Evolutionary conservation across 2,888 invertebrate species (phyloP).

Genomic region (Dryobotodes eremita): DNA sequence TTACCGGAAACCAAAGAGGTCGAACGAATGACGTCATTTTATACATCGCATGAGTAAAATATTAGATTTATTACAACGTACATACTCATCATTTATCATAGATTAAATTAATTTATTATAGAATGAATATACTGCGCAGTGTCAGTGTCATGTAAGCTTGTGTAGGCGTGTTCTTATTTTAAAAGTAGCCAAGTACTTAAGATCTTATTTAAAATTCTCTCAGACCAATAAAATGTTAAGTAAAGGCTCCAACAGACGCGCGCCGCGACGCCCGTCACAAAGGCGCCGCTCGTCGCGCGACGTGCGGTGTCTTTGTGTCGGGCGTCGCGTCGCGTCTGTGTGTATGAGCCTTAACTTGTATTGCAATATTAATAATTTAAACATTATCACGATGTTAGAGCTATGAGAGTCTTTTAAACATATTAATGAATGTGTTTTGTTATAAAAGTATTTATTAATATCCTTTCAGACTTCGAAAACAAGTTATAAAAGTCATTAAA

Average conservation of each 20-base stretch:
- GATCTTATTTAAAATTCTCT: not conserved
- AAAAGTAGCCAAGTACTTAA: not conserved
- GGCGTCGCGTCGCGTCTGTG: no score
- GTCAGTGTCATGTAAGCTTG: conserved; percentile 24
- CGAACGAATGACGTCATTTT: conserved; percentile 55
- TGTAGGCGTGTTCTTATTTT: conserved; percentile 32
- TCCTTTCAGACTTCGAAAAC: not conserved
- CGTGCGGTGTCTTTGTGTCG: no score
- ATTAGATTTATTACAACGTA: conserved; percentile 44
- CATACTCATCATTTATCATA: conserved; percentile 59
- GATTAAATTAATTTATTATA: conserved; percentile 53
- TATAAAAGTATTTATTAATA: conserved; percentile 23
- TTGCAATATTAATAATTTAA: not conserved
- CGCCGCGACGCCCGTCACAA: no score
- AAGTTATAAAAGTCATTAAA: conserved; percentile 24
- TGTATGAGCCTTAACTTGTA: no score
- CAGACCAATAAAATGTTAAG: not conserved
- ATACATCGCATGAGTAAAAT: conserved; percentile 43
- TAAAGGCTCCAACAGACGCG: no score
- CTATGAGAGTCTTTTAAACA: conserved; percentile 8
- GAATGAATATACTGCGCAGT: conserved; percentile 29
- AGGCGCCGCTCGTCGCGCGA: no score
- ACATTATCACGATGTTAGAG: not conserved
- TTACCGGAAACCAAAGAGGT: conserved; percentile 66
- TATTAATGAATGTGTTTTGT: conserved; percentile 13